Percentiles rank a stretch among this genome's conserved stretches.
These are phyloP conservation scores for Acronicta psi DNA, from an alignment of 2,888 invertebrate genomes.

Conservation along the genomic window DNA sequence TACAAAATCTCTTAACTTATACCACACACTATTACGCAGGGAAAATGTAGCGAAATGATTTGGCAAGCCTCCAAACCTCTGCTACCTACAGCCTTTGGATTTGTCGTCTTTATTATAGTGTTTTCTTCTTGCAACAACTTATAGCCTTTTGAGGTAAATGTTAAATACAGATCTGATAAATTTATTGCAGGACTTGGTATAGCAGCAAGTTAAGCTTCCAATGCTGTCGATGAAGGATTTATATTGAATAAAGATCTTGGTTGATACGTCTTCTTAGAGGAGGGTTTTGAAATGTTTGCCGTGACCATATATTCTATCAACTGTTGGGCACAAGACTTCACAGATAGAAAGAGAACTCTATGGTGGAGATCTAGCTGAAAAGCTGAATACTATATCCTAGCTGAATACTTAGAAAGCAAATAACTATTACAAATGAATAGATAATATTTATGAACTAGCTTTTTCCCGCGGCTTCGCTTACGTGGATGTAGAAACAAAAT, in stretches of 20 bases:
- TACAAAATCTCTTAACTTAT: conserved; percentile 29
- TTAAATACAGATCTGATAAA: conserved; percentile 28
- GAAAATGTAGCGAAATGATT: conserved; percentile 67
- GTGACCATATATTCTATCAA: too few species aligned
- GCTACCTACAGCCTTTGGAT: conserved; percentile 59
- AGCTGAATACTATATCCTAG: too few species aligned
- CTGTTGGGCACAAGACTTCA: too few species aligned
- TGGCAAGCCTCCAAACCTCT: conserved; percentile 70
- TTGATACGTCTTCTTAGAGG: neutral
- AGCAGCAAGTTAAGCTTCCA: conserved; percentile 3
- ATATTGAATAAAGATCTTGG: neutral
- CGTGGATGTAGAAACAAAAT: too few species aligned
- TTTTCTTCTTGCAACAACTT: conserved; percentile 56
- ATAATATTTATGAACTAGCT: too few species aligned
- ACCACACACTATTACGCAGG: conserved; percentile 43
- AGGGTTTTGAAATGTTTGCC: neutral
- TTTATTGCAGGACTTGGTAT: conserved; percentile 18
- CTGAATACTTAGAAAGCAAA: too few species aligned
- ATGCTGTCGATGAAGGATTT: conserved; percentile 1
- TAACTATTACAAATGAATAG: too few species aligned
- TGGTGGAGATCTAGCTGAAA: too few species aligned
- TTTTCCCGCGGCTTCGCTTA: too few species aligned
- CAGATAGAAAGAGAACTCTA: too few species aligned
- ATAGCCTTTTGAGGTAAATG: conserved; percentile 49
- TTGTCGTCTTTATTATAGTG: conserved; percentile 69